Base-by-base conservation (phyloP, 1,140 invertebrate genomes). In the Lepidotrigona ventralis region DNA sequence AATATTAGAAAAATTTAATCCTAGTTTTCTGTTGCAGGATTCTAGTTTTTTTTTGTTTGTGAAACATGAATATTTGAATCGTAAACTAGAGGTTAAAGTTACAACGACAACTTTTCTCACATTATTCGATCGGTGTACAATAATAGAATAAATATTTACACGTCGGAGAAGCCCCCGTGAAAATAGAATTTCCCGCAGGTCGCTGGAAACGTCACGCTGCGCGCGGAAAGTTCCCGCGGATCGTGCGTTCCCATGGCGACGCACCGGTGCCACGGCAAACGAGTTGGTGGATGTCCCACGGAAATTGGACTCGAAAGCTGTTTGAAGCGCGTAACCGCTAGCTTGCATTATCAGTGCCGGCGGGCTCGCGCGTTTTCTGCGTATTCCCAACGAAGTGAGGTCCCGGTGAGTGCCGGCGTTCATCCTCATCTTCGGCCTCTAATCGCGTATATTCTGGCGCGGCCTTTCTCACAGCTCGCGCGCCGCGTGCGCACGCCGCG, bases 381-480 rank as follows among this genome's bases (percentile, higher is more conserved):
- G 81, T 85, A 60, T 60, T 79, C 75, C 33, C 46, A 71, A 70
- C 53, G 63, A 46, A 46, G 39, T 46, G 39, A 46, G 64, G 64
- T 29, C 26, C 26, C 39, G 21, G 23, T 26, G 11, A 14, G 23
- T 26, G 11, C 58, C 71, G 71, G 9, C 69, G 69, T 73, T 60
- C 54, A 21, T 69, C 58, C 68, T 66, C 84, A 64, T 82, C 79
- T 70, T 53, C 54, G 83, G 78, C 39, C 80, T 69, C 73, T 86
- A 86, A 84, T 83, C 83, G 79, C 58, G 72, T 63, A 66, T 88
- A 66, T 88, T 76, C 66, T 77, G 68, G 79, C 86, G 75, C 83
- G 87, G 85, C 81, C 85, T 88, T 89, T 88, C 87, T 89, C 88
- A 88, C 87, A 88, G 56, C 29, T 76, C 69, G 79, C 70, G n/a